These are phyloP conservation scores for Calameuta idolon DNA, from an alignment of 2,888 invertebrate genomes.

Conservation along the genomic window DNA sequence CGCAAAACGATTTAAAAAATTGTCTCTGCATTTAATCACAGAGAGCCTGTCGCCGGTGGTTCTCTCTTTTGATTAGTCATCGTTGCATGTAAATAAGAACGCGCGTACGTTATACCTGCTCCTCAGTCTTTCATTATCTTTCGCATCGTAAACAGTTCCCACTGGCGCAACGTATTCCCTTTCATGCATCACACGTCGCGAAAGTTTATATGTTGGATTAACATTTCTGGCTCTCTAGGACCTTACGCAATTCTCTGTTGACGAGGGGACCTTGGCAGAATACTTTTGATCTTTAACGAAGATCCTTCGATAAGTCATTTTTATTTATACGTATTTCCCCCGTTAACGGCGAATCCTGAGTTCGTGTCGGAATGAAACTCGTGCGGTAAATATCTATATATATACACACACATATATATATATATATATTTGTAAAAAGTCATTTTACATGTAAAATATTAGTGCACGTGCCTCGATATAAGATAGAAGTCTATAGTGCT, in stretches of 20 bases:
- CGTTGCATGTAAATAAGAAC: background rate
- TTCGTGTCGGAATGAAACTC: background rate
- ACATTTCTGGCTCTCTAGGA: background rate
- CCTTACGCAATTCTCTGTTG: background rate
- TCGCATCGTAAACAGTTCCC: background rate
- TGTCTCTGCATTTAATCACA: background rate
- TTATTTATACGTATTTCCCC: background rate
- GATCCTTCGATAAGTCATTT: background rate
- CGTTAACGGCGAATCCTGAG: background rate
- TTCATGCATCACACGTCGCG: background rate
- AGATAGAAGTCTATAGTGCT: background rate
- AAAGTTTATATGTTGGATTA: background rate
- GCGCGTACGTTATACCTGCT: background rate
- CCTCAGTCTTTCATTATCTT: background rate
- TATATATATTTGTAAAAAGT: background rate
- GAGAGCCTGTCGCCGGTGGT: background rate
- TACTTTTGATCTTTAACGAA: background rate
- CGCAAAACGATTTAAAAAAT: background rate
- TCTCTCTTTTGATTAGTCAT: background rate
- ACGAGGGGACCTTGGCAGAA: background rate
- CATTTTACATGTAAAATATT: background rate
- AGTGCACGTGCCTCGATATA: background rate
- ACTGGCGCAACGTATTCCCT: background rate
- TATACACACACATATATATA: no score
- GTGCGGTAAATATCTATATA: background rate